These are phyloP conservation scores for Labia minor DNA, from an alignment of 2,888 invertebrate species.

Conservation along the genomic window DNA sequence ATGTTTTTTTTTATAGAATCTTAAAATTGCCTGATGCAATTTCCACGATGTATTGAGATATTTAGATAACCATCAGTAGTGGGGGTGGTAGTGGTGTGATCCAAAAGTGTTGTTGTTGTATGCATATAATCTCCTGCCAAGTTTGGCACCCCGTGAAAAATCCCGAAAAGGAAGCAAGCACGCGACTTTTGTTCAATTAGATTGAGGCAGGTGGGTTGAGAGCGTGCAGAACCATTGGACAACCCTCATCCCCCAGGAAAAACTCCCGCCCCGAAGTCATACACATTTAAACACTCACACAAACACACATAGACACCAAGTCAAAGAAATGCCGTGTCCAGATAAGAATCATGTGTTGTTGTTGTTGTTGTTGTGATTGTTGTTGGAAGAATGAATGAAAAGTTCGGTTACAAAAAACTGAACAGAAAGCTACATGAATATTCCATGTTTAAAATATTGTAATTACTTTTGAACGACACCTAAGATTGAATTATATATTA, in stretches of 20 bases:
- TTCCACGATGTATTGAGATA: constrained; percentile 4
- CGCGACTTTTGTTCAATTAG: constrained; percentile 4
- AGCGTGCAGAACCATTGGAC: not conserved
- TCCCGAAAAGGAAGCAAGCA: not conserved
- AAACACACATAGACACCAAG: not conserved
- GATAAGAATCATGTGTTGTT: not conserved
- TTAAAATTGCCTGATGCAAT: constrained; percentile 9
- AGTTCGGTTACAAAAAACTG: not conserved
- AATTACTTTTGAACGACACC: not conserved
- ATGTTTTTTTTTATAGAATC: not conserved
- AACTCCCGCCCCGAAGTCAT: too few species aligned
- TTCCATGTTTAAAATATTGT: not conserved
- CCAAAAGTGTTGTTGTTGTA: constrained; percentile 13
- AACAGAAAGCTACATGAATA: not conserved
- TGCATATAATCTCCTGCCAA: constrained; percentile 5
- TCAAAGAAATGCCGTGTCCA: not conserved
- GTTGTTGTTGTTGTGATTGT: not conserved
- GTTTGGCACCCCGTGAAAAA: not conserved
- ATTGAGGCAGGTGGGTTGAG: not conserved
- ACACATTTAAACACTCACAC: too few species aligned
- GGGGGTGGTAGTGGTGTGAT: not conserved
- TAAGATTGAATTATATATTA: not conserved
- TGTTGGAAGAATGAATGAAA: not conserved
- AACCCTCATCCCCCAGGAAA: too few species aligned
- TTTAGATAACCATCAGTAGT: not conserved